Conservation (phyloP, 1,140 invertebrate genomes). For the Hormaphis cornu region DNA sequence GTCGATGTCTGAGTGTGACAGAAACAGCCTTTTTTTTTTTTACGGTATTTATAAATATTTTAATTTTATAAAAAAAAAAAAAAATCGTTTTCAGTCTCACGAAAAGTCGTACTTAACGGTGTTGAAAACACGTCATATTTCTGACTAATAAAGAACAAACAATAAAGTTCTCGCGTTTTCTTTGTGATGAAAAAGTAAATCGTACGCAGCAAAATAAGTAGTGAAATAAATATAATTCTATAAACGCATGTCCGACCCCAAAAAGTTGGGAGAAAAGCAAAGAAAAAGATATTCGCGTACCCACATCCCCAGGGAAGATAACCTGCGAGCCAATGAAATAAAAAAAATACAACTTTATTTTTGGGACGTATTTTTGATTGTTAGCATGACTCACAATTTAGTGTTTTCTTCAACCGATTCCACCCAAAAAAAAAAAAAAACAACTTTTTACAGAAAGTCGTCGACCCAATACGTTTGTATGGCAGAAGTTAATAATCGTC, state of each 20-base stretch:
- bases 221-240: conserved; percentile 17
- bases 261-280: neutral
- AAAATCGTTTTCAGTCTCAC: too few species aligned
- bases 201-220: neutral
- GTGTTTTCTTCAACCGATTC: neutral
- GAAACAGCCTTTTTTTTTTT: too few species aligned
- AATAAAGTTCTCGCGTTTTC: too few species aligned
- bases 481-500: neutral
- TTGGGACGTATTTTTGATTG: neutral
- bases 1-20: too few species aligned
- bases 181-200: neutral
- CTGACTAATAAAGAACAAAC: too few species aligned
- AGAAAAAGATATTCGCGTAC: neutral
- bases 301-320: neutral
- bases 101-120: too few species aligned
- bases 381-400: neutral
- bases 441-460: neutral
- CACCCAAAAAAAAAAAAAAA: neutral
- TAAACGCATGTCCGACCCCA: neutral
- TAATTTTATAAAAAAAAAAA: too few species aligned
- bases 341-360: conserved; percentile 28
- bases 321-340: neutral
- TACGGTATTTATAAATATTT: too few species aligned
- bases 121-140: too few species aligned
- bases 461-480: neutral